These are phyloP conservation scores for Furcula furcula DNA, from an alignment of 2,888 invertebrate genomes.

Conservation along the genomic window DNA sequence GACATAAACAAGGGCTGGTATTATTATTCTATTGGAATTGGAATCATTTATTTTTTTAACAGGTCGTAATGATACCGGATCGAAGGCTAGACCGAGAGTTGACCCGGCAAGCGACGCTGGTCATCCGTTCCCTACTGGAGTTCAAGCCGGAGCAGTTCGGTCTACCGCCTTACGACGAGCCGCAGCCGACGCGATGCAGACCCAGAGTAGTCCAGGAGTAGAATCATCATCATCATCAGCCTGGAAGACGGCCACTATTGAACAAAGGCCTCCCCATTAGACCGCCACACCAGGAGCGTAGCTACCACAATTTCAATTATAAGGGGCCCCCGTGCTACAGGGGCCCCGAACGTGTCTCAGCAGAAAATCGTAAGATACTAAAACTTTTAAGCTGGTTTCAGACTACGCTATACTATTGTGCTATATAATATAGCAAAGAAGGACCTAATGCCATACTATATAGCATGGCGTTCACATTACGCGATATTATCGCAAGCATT, in stretches of 20 bases:
- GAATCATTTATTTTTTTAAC: constrained; percentile 4
- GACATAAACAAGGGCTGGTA: no score
- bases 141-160: constrained; percentile 92
- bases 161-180: constrained; percentile 83
- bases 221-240: not conserved
- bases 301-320: no score
- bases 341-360: not conserved
- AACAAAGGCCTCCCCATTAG: no score
- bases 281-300: no score
- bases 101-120: constrained; percentile 81
- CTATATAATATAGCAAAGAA: no score
- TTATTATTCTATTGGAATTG: not conserved
- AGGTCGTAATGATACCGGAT: constrained; percentile 89
- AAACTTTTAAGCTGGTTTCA: no score
- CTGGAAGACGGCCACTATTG: not conserved
- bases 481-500: no score
- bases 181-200: not conserved
- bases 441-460: no score
- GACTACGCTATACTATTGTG: no score
- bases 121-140: constrained; percentile 86
- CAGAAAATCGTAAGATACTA: no score
- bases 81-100: constrained; percentile 34
- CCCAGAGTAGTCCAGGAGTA: not conserved
- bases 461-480: no score
- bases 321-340: no score